phyloP scores from a whole-genome alignment of 2,888 invertebrate genomes.

The Tuta absoluta region DNA sequence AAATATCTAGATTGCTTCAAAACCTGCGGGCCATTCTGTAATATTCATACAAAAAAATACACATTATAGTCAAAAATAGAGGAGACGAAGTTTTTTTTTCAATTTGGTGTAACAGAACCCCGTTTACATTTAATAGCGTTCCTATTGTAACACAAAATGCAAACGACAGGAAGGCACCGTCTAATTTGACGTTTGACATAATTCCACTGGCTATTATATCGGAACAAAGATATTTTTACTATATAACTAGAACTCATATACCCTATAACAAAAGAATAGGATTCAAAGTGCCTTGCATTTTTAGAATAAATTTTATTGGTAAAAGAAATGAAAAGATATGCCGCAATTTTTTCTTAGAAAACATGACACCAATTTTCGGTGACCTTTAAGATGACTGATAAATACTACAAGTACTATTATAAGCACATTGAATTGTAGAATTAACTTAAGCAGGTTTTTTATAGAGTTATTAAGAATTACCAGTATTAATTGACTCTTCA shows the following conservation, averaged over 20 bases:
- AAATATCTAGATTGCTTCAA: too few relatives aligned
- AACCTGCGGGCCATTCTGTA: too few relatives aligned
- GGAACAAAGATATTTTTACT: constrained; percentile 51
- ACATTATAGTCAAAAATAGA: too few relatives aligned
- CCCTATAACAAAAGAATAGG: constrained; percentile 10
- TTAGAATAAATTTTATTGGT: background rate
- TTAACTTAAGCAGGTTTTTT: background rate
- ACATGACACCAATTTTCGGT: constrained; percentile 2
- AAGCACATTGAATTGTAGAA: too few relatives aligned
- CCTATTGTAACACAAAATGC: constrained; percentile 70
- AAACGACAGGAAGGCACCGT: constrained; percentile 70
- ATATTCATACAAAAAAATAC: too few relatives aligned
- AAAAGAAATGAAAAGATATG: background rate
- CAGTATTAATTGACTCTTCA: too few relatives aligned
- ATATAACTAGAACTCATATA: background rate
- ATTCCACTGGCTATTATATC: constrained; percentile 61
- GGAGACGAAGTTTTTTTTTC: constrained; percentile 27
- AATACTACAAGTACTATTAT: background rate
- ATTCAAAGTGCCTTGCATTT: background rate
- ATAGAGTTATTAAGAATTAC: too few relatives aligned
- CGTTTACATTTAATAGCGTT: constrained; percentile 58
- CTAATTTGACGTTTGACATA: constrained; percentile 78
- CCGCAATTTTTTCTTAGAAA: background rate
- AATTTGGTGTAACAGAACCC: constrained; percentile 48
- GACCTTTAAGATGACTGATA: background rate